Percentiles rank a stretch among this genome's conserved stretches.
Conservation (phyloP, 1,140 invertebrate genomes). For the Sminthurinus signatus region DNA sequence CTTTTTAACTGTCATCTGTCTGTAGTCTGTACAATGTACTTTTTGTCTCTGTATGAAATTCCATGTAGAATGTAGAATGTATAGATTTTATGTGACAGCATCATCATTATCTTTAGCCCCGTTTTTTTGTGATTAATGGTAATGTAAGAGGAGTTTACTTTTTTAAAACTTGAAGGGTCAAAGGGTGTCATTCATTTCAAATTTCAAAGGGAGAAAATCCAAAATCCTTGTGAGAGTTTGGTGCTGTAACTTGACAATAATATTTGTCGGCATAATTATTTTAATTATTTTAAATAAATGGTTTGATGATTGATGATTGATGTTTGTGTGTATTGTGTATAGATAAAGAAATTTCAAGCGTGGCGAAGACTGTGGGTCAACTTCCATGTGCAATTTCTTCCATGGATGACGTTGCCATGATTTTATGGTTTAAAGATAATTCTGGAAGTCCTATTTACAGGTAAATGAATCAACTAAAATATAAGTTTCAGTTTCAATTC, state of each 20-base stretch:
- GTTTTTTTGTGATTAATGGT: too few species aligned
- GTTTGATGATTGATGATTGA: not conserved
- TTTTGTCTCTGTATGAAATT: not conserved
- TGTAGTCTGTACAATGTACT: too few species aligned
- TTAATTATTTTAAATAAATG: not conserved
- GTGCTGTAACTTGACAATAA: not conserved
- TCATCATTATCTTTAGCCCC: too few species aligned
- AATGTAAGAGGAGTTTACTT: too few species aligned
- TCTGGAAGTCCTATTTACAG: constrained; percentile 79
- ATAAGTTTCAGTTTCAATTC: too few species aligned
- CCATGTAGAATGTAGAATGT: not conserved
- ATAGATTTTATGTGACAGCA: too few species aligned
- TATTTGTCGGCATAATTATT: not conserved
- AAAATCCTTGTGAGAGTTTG: not conserved
- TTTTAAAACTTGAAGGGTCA: too few species aligned
- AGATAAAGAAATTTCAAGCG: constrained; percentile 36
- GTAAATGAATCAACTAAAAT: constrained; percentile 48
- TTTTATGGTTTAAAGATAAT: constrained; percentile 79
- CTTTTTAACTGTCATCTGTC: too few species aligned
- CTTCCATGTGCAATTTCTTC: constrained; percentile 33
- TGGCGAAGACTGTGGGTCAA: constrained; percentile 31
- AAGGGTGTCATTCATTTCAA: not conserved
- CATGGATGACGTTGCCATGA: constrained; percentile 73
- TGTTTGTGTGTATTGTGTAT: not conserved
- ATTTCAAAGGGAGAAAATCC: not conserved